Evolutionary conservation across 2,113 vertebrate genomes (phyloP).

Genomic region (Lonchura striata): DNA sequence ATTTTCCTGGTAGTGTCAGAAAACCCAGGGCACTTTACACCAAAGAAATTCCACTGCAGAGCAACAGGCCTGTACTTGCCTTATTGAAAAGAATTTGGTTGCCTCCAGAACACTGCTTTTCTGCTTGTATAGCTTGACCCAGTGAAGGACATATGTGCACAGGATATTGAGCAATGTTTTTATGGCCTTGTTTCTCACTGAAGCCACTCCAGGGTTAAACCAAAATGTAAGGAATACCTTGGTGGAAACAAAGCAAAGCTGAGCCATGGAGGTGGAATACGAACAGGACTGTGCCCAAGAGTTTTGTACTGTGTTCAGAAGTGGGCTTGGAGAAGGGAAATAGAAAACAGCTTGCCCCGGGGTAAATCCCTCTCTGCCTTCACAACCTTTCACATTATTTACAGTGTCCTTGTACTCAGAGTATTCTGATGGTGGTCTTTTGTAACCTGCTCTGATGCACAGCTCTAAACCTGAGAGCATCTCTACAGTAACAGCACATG

Average conservation of each 20-base stretch:
- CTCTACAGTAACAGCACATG: neutral
- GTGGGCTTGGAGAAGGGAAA: neutral
- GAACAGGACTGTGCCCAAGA: neutral
- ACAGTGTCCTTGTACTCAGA: neutral
- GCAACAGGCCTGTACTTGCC: neutral
- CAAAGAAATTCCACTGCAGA: neutral
- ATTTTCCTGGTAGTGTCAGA: neutral
- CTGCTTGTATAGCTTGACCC: neutral
- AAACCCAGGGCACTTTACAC: neutral
- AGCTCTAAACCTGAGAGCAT: neutral
- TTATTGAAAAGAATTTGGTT: neutral
- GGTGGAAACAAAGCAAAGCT: neutral
- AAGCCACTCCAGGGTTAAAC: neutral
- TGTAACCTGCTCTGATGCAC: neutral
- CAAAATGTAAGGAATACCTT: neutral
- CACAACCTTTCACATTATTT: neutral
- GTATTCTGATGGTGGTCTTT: neutral
- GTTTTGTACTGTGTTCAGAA: neutral
- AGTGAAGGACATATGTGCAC: neutral
- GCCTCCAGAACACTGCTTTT: neutral
- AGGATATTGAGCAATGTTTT: neutral
- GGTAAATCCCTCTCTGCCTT: neutral
- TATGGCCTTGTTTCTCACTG: neutral
- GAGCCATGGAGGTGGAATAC: neutral
- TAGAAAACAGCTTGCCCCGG: neutral